phyloP scores from a whole-genome alignment of 2,888 invertebrate genomes.

The Junonia oenone region DNA sequence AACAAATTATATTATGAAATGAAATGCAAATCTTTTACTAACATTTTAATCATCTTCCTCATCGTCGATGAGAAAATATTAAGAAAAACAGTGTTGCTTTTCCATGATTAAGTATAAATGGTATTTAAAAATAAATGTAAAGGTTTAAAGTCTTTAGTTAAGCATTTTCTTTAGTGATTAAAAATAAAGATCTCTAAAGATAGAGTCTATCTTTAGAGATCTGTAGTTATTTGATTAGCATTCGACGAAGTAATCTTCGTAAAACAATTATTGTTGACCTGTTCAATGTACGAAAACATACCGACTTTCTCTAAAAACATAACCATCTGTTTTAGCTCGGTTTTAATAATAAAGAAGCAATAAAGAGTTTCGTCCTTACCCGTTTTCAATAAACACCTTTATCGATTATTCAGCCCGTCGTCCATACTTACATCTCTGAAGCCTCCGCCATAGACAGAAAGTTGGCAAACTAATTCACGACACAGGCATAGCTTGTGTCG shows the following conservation, averaged over 20 bases:
- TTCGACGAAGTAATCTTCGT: not conserved
- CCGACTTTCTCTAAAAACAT: constrained; percentile 20
- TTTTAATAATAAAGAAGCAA: constrained; percentile 76
- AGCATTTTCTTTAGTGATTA: too few relatives aligned
- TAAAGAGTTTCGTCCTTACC: constrained; percentile 75
- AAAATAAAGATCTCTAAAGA: too few relatives aligned
- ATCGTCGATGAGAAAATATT: too few relatives aligned
- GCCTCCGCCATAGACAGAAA: constrained; percentile 78
- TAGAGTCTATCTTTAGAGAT: too few relatives aligned
- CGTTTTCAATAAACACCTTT: constrained; percentile 80
- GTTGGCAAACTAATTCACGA: constrained; percentile 79
- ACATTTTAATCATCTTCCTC: too few relatives aligned
- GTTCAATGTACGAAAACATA: not conserved
- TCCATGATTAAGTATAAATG: too few relatives aligned
- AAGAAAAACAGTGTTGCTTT: too few relatives aligned
- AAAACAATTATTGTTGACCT: not conserved
- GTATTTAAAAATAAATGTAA: too few relatives aligned
- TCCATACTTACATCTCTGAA: constrained; percentile 76
- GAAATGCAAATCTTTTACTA: too few relatives aligned
- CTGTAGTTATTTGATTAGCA: too few relatives aligned
- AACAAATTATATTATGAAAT: too few relatives aligned
- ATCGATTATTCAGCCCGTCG: constrained; percentile 78
- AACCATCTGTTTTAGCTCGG: constrained; percentile 36
- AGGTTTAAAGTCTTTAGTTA: too few relatives aligned
- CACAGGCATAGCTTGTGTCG: constrained; percentile 76